These are phyloP conservation scores for Dasyornis broadbenti DNA, from an alignment of 2,113 vertebrate genomes.

Conservation along the genomic window DNA sequence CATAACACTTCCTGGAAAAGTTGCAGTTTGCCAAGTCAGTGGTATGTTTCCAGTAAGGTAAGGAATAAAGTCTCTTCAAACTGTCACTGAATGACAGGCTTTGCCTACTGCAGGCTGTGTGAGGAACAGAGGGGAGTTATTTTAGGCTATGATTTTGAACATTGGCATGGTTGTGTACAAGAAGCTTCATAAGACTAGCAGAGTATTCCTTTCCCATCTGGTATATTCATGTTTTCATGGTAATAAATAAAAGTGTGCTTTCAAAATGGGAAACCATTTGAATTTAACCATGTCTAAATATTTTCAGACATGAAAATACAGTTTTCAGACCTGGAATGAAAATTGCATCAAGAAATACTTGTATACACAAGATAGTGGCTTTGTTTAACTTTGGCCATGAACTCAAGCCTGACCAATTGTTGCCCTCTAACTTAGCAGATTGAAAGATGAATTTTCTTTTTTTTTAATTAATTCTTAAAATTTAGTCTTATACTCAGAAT, in stretches of 20 bases:
- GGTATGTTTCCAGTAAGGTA: constrained; percentile 10
- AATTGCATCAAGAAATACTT: not conserved
- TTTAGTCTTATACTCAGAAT: not conserved
- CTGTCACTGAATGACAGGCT: not conserved
- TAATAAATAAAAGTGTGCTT: constrained; percentile 42
- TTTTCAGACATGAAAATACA: not conserved
- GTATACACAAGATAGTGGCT: not conserved
- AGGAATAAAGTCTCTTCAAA: not conserved
- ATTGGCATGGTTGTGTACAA: constrained; percentile 13
- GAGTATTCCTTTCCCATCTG: constrained; percentile 33
- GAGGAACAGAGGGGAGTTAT: constrained; percentile 3
- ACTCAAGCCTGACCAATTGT: not conserved
- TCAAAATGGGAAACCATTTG: not conserved
- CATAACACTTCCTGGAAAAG: constrained; percentile 9
- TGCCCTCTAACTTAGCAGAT: not conserved
- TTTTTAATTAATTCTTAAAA: not conserved
- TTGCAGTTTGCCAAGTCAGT: not conserved
- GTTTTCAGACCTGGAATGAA: not conserved
- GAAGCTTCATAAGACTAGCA: constrained; percentile 3
- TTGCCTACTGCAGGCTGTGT: not conserved
- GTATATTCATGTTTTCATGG: not conserved
- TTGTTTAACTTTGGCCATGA: not conserved
- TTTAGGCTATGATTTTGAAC: constrained; percentile 28
- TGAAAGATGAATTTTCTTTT: not conserved
- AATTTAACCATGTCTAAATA: constrained; percentile 30